Evolutionary conservation across 2,113 vertebrate genomes (phyloP), one percentile per base, ranked within the genome.

Genomic region (Pagrus major): DNA sequence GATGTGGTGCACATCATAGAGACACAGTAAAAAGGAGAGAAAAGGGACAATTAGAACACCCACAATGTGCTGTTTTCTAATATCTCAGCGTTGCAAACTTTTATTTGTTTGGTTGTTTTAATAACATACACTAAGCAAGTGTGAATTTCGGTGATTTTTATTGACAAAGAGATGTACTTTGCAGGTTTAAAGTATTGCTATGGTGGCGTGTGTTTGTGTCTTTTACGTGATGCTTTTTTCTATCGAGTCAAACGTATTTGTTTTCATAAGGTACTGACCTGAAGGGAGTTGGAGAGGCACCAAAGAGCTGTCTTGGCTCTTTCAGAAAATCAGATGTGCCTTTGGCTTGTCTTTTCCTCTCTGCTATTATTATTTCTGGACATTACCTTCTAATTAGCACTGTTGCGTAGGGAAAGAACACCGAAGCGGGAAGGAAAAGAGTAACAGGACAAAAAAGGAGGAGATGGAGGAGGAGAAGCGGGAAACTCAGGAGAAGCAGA

Each of bases 371-470:
- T 60, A 69, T 76, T 71, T 39, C 8, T 58, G 25, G 44, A 64
- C 29, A 69, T 75, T 64, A 70, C 67, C 44, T 37, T 59, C 31
- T 52, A 51, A 68, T 70, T 71, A 79, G 33, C 16, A 15, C 10
- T n/a, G 25, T 63, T 51, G 68, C 39, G 9, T 3, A 72, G 29
- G 41, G 2, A 70, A 69, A 59, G 3, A 9, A 69, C 21, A 27
- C 14, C 9, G 49, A 37, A 58, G 35, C 10, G 21, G 20, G 29
- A 73, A 16, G 4, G 64, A 35, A 41, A 73, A 63, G 16, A 46
- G 60, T 5, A 65, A 44, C 14, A 60, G 35, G 2, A n/a, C 20
- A 20, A 47, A 58, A 4, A 15, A 71, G 37, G 9, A 41, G n/a
- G 27, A 27, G 31, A 29, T 1, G 47, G 14, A 44, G 11, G 12